Evolutionary conservation across 2,113 vertebrate genomes (phyloP), one percentile per base, ranked within the genome.

Genomic region (Dipodomys ordii): DNA sequence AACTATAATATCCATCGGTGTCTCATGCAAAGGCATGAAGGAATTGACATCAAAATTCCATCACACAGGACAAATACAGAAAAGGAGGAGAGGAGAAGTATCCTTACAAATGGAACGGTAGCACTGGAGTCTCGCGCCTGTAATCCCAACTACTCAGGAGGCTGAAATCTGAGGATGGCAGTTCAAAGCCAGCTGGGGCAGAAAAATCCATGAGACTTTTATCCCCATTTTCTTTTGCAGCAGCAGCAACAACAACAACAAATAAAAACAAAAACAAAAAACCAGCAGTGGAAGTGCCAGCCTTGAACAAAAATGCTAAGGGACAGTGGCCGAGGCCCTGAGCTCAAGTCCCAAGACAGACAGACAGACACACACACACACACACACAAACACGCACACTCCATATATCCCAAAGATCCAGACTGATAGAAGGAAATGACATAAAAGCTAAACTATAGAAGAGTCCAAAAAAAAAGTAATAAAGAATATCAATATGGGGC

Each of bases 331-430:
- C 5, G 39, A 39, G 39, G 39, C 39, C 39, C 39, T 39, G 39
- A 39, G 39, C 39, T 39, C 39, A 39, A 39, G 39, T 39, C 39
- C 39, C 39, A 39, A 39, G 39, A 39, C 39, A 49, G 9, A 49
- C 49, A 49, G 9, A 49, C 49, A 49, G 9, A 49, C 49, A 49
- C 49, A 49, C 49, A 49, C 49, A 49, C 49, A 49, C 49, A 49
- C 49, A 49, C 49, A 49, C 49, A 49, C 49, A 49, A 10, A 12
- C 85, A 76, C 28, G 4, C 46, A 76, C 39, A 71, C 30, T 94
- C 94, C 93, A 96, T 67, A 76, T 23, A 19, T 78, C 44, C 44
- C 80, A 88, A 93, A 74, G 46, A 65, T 46, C 39, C 83, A n/a
- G 78, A 62, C 86, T 76, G 10, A 91, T 77, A 57, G 28, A 35